phyloP scores from a whole-genome alignment of 1,140 invertebrate genomes.

The Oppia nitens region DNA sequence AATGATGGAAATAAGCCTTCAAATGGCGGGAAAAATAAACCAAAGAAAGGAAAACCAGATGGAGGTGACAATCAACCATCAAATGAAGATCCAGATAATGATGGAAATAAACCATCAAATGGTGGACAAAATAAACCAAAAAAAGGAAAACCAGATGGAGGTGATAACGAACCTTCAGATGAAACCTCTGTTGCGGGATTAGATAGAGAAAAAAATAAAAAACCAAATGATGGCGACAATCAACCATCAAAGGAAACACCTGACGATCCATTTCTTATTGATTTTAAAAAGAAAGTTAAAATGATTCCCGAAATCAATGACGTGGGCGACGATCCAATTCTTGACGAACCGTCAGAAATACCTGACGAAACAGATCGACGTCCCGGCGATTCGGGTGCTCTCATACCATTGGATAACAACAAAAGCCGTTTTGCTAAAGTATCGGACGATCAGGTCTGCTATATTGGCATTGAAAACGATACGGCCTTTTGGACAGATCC shows the following conservation, averaged over 20 bases:
- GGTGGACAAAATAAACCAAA: background rate
- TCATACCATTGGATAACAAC: background rate
- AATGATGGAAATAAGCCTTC: no score
- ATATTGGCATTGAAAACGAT: background rate
- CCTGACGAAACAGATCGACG: background rate
- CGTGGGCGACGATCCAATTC: background rate
- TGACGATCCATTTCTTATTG: no score
- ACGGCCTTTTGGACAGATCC: background rate
- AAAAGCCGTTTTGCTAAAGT: background rate
- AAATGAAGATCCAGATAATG: no score
- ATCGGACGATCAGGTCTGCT: background rate
- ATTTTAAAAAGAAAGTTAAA: no score
- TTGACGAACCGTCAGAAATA: background rate
- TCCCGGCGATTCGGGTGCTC: background rate
- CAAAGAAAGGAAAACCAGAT: background rate
- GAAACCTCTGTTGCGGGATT: background rate
- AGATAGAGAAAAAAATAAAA: background rate
- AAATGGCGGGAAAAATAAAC: background rate
- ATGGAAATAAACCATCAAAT: background rate
- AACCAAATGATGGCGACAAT: background rate
- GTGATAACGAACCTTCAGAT: background rate
- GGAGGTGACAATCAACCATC: background rate
- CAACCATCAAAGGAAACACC: no score
- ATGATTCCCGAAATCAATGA: background rate
- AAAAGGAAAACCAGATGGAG: background rate